Base-by-base conservation (phyloP, 2,797 vertebrate species). In the Dryobates pubescens region DNA sequence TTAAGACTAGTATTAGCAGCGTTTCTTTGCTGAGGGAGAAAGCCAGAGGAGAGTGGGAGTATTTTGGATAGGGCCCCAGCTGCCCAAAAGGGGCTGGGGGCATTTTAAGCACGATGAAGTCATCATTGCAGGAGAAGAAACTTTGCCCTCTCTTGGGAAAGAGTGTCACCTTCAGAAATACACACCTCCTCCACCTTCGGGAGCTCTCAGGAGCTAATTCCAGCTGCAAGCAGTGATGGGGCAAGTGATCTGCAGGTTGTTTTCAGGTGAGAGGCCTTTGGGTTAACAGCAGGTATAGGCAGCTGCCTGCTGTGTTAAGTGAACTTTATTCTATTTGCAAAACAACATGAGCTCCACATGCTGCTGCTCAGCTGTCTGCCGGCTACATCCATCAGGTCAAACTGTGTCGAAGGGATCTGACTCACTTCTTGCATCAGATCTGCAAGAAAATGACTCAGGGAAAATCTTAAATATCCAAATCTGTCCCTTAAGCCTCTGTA, bases 271-370 rank as follows among this genome's bases (percentile, higher is more conserved):
- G 72, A 90, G 41, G 69, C 72, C 75, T 92, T 58, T 9, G 13
- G 67, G 41, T 62, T 86, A 83, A 83, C 2, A 16, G 82, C 73
- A 93, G 51, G 58, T 68, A 58, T 6, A 71, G 76, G 69, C 68
- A 70, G 72, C 47, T 6, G 20, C 63, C 63, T 8, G 12, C 82
- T 90, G 19, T 38, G 36, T 62, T 80, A 69, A 78, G 62, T 92
- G 85, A 96, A 95, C 94, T 93, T 93, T 95, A 95, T 94, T 92
- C 93, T 73, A 83, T 89, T 95, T 95, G 67, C 89, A 95, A 93
- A 90, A 89, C 18, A 43, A 20, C 1, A 4, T 18, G 54, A 78
- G 24, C 59, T 59, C 45, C n/a, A 30, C 62, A 36, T 0, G 0
- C 82, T 82, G 82, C 83, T 1, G 0, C 63, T 75, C 73, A 41